Conservation (phyloP, 2,797 vertebrate species). For the Phrynocephalus guinanensis region DNA sequence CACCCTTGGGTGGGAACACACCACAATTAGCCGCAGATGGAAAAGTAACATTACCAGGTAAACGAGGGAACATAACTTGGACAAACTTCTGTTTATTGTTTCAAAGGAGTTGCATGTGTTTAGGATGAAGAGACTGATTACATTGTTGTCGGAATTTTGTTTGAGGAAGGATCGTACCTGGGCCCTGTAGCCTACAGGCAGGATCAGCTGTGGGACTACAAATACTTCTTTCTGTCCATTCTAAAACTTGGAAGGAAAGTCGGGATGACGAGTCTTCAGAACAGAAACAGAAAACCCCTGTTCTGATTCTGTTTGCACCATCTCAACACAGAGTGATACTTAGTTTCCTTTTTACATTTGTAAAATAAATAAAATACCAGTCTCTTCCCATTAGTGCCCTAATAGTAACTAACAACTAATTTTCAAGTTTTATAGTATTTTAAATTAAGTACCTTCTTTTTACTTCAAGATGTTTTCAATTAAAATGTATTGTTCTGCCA, state of each 20-base stretch:
- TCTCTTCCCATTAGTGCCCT: too few species aligned
- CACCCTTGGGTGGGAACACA: slow-evolving; percentile 25
- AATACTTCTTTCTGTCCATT: neutral
- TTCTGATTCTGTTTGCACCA: neutral
- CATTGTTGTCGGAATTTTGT: slow-evolving; percentile 27
- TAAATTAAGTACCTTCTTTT: neutral
- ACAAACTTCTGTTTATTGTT: neutral
- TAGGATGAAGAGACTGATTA: slow-evolving; percentile 37
- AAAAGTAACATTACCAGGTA: slow-evolving; percentile 16
- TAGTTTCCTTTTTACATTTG: neutral
- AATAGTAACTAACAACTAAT: too few species aligned
- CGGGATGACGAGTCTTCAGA: neutral
- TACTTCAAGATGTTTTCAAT: neutral
- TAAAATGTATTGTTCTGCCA: neutral
- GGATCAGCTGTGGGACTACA: slow-evolving; percentile 2
- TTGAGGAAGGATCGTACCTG: slow-evolving; percentile 39
- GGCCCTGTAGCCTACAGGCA: slow-evolving; percentile 31
- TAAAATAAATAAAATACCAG: neutral
- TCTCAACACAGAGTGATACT: neutral
- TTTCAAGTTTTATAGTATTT: neutral
- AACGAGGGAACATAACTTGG: slow-evolving; percentile 40
- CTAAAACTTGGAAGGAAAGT: slow-evolving; percentile 27
- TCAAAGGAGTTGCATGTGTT: slow-evolving; percentile 32
- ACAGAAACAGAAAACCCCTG: neutral
- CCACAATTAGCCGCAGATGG: slow-evolving; percentile 14